Evolutionary conservation across 2,113 vertebrate species (phyloP).

Genomic region (Lathamus discolor): DNA sequence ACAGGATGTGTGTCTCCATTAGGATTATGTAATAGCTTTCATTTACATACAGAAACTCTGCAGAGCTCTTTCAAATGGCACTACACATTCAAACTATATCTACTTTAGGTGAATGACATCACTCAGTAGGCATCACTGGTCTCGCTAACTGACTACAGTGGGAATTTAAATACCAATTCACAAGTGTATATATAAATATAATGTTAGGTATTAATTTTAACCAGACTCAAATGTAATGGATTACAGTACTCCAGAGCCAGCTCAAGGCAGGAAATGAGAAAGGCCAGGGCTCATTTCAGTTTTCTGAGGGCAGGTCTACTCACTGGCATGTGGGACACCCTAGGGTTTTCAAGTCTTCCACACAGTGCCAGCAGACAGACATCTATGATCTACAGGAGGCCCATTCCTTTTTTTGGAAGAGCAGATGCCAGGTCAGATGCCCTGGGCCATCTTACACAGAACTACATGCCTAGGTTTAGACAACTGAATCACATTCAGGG

Average conservation of each 20-base stretch:
- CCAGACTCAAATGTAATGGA: not conserved
- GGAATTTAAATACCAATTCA: not conserved
- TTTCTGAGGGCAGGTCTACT: not conserved
- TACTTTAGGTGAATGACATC: not conserved
- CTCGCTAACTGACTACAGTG: not conserved
- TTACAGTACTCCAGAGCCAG: not conserved
- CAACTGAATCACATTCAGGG: not conserved
- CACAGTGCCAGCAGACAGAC: not conserved
- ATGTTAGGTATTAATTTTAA: not conserved
- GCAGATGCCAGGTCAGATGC: not conserved
- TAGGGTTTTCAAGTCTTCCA: not conserved
- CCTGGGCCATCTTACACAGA: not conserved
- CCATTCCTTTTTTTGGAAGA: not conserved
- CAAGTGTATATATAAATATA: not conserved
- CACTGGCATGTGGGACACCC: not conserved
- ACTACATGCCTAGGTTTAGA: not conserved
- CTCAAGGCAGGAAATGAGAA: not conserved
- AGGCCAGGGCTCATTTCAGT: not conserved
- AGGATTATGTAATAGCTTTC: not conserved
- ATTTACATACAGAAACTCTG: not conserved
- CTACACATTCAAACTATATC: not conserved
- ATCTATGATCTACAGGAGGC: not conserved
- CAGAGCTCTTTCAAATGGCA: not conserved
- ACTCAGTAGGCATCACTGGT: not conserved
- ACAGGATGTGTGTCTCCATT: not conserved